phyloP scores from a whole-genome alignment of 2,113 vertebrate genomes.

The Acinonyx jubatus region DNA sequence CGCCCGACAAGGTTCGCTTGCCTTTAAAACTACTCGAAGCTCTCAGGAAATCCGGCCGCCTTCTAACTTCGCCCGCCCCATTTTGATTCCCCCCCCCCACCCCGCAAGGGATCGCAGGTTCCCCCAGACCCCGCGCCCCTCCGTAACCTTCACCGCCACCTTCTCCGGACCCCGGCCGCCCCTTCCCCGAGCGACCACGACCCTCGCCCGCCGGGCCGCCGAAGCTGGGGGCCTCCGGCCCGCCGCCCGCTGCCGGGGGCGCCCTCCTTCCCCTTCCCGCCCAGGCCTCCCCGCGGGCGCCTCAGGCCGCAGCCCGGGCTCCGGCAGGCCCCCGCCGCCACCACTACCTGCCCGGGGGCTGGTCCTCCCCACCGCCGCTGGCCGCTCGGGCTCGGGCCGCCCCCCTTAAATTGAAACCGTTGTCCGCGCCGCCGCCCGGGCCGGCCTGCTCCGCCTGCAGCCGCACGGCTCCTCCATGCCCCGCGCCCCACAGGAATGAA shows the following conservation, averaged over 20 bases:
- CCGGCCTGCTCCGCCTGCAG: constrained; percentile 21
- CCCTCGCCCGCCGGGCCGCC: too few species aligned
- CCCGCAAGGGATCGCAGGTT: background rate
- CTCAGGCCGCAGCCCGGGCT: background rate
- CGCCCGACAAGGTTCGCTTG: background rate
- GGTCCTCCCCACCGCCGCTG: background rate
- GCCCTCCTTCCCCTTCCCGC: background rate
- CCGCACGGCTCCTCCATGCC: constrained; percentile 76
- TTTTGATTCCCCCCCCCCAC: background rate
- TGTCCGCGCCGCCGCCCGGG: background rate
- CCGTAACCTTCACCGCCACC: background rate
- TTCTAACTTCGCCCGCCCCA: constrained; percentile 20
- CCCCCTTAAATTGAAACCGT: constrained; percentile 55
- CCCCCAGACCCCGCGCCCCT: background rate
- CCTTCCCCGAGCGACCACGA: background rate
- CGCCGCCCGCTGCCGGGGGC: background rate
- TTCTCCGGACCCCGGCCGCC: background rate
- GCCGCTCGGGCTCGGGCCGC: constrained; percentile 11
- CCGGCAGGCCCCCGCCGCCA: background rate
- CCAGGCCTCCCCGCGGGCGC: background rate
- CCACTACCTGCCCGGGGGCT: constrained; percentile 65
- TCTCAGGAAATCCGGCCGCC: constrained; percentile 64
- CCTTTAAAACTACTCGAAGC: background rate
- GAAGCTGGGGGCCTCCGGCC: background rate
- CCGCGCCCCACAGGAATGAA: constrained; percentile 65